Conservation (phyloP, 2,797 vertebrate genomes). For the Gymnopithys bicolor region DNA sequence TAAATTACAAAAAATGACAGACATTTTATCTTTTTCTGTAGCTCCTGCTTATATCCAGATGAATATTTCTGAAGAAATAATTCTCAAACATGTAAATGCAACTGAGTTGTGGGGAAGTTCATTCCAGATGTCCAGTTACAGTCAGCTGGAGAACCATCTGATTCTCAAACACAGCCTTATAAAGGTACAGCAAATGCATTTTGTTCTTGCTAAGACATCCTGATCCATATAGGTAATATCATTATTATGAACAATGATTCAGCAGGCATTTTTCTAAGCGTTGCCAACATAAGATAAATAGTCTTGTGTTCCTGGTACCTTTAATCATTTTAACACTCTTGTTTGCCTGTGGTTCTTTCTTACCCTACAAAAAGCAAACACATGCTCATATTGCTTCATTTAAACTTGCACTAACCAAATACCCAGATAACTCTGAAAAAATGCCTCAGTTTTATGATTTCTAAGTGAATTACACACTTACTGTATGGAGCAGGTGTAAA, state of each 20-base stretch:
- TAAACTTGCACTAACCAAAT: slow-evolving; percentile 9
- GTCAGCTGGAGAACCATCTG: neutral
- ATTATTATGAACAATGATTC: neutral
- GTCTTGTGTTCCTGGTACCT: neutral
- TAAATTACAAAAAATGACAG: neutral
- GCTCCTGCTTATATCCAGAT: neutral
- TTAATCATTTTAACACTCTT: neutral
- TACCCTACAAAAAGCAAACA: neutral
- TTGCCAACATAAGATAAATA: neutral
- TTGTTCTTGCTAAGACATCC: neutral
- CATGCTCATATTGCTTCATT: neutral
- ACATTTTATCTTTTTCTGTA: neutral
- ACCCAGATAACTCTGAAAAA: slow-evolving; percentile 6
- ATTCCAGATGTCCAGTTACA: neutral
- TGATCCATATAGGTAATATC: neutral
- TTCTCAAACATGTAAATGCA: neutral
- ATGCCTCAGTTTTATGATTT: neutral
- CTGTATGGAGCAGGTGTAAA: slow-evolving; percentile 47
- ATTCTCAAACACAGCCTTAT: neutral
- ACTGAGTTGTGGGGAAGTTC: neutral
- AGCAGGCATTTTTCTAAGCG: neutral
- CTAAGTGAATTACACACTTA: slow-evolving; percentile 33
- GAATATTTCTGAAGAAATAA: neutral
- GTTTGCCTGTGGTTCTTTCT: neutral
- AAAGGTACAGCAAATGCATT: neutral